These are phyloP conservation scores for Hypolimnas misippus DNA, from an alignment of 2,888 invertebrate species.

Conservation along the genomic window DNA sequence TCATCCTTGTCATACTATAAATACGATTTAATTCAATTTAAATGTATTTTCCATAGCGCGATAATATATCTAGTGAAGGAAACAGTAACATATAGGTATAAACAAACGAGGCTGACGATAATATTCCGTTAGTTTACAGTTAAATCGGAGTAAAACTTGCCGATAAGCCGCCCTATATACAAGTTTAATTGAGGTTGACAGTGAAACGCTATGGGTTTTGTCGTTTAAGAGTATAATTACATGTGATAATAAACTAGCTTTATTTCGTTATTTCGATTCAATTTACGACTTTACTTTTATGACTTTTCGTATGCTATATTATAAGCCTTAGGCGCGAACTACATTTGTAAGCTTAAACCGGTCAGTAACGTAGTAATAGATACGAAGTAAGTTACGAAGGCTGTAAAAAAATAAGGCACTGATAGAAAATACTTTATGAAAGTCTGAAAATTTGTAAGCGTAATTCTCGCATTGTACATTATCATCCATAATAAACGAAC, in stretches of 20 bases:
- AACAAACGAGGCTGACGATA: constrained; percentile 24
- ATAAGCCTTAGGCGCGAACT: too few species aligned
- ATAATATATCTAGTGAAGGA: constrained; percentile 1
- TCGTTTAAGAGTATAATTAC: background rate
- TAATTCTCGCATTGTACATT: too few species aligned
- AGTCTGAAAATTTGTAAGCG: too few species aligned
- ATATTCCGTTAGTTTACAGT: constrained; percentile 33
- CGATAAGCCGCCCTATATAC: constrained; percentile 32
- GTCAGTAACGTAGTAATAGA: too few species aligned
- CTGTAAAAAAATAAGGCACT: too few species aligned
- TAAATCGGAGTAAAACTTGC: constrained; percentile 25
- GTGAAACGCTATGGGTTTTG: constrained; percentile 13
- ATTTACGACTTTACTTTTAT: too few species aligned
- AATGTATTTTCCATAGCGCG: background rate
- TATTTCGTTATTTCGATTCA: too few species aligned
- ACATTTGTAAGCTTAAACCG: too few species aligned
- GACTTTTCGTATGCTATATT: too few species aligned
- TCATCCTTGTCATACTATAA: background rate
- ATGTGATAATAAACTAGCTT: background rate
- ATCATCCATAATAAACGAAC: too few species aligned
- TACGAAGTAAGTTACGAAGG: too few species aligned
- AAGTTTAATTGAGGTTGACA: constrained; percentile 22
- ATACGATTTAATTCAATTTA: background rate
- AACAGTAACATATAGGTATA: constrained; percentile 18
- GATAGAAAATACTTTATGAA: too few species aligned